A percentile compares a stretch with the other conserved stretches of the same genome.
These are phyloP conservation scores for Bryconaethiops microstoma DNA, from an alignment of 2,797 vertebrate genomes.

Conservation along the genomic window DNA sequence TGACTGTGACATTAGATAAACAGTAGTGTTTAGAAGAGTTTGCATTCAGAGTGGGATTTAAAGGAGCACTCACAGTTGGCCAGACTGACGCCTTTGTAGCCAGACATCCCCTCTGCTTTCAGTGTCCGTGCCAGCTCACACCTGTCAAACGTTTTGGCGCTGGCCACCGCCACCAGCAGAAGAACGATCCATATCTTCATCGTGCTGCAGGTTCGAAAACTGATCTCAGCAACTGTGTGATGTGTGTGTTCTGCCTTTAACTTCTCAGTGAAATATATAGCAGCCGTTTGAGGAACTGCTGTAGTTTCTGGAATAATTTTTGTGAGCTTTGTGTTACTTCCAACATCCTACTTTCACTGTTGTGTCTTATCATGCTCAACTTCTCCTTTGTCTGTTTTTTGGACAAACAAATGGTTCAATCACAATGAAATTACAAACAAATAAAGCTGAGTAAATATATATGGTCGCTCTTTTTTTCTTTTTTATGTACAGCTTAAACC, in stretches of 20 bases:
- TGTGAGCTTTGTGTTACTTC: too few species aligned
- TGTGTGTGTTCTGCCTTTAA: not conserved
- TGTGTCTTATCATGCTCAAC: too few species aligned
- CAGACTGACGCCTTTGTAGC: conserved; percentile 64
- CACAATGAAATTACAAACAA: too few species aligned
- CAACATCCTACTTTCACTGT: too few species aligned
- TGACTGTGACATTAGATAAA: too few species aligned
- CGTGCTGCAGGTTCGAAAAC: not conserved
- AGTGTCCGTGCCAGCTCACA: conserved; percentile 69
- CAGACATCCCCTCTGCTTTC: conserved; percentile 66
- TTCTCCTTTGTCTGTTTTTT: too few species aligned
- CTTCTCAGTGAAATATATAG: not conserved
- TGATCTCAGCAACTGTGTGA: not conserved
- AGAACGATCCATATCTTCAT: conserved; percentile 65
- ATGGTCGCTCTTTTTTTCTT: too few species aligned
- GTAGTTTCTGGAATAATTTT: not conserved
- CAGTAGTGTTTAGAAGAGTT: too few species aligned
- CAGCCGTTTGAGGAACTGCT: not conserved
- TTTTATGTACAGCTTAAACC: too few species aligned
- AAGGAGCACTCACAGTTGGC: conserved; percentile 69
- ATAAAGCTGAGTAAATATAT: too few species aligned
- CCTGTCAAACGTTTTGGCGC: conserved; percentile 55
- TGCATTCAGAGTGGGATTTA: too few species aligned
- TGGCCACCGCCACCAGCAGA: conserved; percentile 55
- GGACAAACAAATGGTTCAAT: too few species aligned